phyloP scores from a whole-genome alignment of 2,797 vertebrate genomes.

The Tachyglossus aculeatus region DNA sequence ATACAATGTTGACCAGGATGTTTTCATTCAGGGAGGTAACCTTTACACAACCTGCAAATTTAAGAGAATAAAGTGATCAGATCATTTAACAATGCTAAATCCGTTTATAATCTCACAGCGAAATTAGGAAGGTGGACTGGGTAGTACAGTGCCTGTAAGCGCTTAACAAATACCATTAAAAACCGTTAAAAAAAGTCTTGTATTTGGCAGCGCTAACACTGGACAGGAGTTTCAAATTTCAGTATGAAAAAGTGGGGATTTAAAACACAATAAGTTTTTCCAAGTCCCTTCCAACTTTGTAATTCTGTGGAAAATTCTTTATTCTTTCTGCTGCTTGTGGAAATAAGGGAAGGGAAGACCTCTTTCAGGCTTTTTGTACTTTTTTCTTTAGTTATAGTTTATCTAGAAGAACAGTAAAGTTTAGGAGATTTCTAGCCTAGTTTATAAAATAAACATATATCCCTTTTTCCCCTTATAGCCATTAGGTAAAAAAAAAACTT shows the following conservation, averaged over 20 bases:
- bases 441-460: background rate
- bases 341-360: background rate
- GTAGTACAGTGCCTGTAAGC: fast-evolving
- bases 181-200: background rate
- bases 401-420: background rate
- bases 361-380: fast-evolving
- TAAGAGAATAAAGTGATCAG: no score
- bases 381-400: no score
- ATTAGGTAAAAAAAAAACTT: background rate
- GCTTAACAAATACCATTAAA: background rate
- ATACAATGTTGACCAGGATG: background rate
- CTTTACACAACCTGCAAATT: no score
- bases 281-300: background rate
- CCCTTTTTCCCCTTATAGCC: background rate
- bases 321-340: background rate
- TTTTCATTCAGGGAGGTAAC: background rate
- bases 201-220: background rate
- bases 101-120: background rate
- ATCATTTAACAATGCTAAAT: no score
- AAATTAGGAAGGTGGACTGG: fast-evolving
- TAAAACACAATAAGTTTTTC: background rate
- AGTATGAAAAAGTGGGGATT: background rate
- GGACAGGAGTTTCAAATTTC: fast-evolving
- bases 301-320: no score
- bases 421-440: background rate